Evolutionary conservation across 2,113 vertebrate species (phyloP).

Genomic region (Trinectes maculatus): DNA sequence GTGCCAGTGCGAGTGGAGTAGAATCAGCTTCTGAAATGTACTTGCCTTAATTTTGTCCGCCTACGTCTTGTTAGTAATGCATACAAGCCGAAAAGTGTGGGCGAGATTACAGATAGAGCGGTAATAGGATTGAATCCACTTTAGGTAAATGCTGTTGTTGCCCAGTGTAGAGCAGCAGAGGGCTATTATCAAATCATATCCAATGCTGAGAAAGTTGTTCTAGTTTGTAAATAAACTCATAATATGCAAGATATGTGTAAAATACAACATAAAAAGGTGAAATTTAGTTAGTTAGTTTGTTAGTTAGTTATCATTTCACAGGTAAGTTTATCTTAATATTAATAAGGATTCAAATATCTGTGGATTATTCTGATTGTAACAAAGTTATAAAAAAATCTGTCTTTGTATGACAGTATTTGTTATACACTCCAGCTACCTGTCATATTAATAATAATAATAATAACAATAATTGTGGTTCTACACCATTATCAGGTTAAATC

Average conservation of each 20-base stretch:
- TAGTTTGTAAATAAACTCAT: too few relatives aligned
- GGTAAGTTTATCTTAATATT: too few relatives aligned
- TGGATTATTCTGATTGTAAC: too few relatives aligned
- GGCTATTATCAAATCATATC: constrained; percentile 28
- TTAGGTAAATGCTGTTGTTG: constrained; percentile 41
- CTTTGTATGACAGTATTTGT: too few relatives aligned
- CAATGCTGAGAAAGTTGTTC: background rate
- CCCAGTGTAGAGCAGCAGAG: constrained; percentile 14
- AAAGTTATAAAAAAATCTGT: too few relatives aligned
- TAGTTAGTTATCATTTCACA: too few relatives aligned
- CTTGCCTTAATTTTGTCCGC: constrained; percentile 46
- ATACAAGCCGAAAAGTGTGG: constrained; percentile 53
- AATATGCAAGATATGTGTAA: too few relatives aligned
- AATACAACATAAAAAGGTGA: too few relatives aligned
- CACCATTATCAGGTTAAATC: background rate
- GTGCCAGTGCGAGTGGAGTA: constrained; percentile 47
- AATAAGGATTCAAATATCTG: too few relatives aligned
- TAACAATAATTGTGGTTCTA: background rate
- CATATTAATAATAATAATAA: background rate
- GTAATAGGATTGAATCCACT: constrained; percentile 51
- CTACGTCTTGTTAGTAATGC: constrained; percentile 47
- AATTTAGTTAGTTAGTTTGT: too few relatives aligned
- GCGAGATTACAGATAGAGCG: constrained; percentile 50
- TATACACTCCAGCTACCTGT: background rate
- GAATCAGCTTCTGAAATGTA: constrained; percentile 54